Conservation (phyloP, 2,113 vertebrate genomes). For the Probosciger aterrimus region DNA sequence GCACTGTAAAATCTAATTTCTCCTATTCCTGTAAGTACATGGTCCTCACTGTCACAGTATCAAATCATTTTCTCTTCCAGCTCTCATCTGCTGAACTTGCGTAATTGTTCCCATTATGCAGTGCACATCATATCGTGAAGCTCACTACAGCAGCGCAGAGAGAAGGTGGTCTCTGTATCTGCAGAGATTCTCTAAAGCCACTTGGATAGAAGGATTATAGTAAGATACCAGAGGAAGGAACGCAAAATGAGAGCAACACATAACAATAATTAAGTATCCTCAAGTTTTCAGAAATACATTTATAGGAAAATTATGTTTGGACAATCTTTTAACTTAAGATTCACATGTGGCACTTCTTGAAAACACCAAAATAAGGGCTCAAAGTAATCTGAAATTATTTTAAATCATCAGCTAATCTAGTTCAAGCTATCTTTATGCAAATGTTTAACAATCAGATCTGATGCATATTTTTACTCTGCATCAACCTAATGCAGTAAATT, state of each 20-base stretch:
- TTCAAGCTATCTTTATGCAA: constrained; percentile 17
- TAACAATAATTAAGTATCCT: background rate
- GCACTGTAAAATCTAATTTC: background rate
- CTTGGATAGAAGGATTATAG: background rate
- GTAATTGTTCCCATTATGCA: constrained; percentile 5
- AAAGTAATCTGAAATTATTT: background rate
- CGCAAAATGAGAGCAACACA: background rate
- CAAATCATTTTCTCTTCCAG: constrained; percentile 10
- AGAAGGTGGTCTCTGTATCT: background rate
- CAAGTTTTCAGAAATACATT: background rate
- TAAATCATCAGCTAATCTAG: constrained; percentile 34
- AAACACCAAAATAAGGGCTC: background rate
- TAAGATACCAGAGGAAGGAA: background rate
- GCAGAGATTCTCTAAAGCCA: constrained; percentile 36
- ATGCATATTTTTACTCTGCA: background rate
- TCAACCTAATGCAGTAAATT: background rate
- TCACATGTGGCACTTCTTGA: background rate
- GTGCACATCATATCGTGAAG: background rate
- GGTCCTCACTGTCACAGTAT: background rate
- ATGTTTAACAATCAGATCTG: constrained; percentile 3
- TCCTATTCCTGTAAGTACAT: background rate
- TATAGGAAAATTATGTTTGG: background rate
- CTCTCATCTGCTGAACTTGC: background rate
- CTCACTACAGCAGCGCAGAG: background rate
- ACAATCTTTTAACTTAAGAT: background rate